Percentiles rank a stretch among this genome's conserved stretches.
Evolutionary conservation across 2,888 invertebrate genomes (phyloP).

Genomic region (Hemithea aestivaria): DNA sequence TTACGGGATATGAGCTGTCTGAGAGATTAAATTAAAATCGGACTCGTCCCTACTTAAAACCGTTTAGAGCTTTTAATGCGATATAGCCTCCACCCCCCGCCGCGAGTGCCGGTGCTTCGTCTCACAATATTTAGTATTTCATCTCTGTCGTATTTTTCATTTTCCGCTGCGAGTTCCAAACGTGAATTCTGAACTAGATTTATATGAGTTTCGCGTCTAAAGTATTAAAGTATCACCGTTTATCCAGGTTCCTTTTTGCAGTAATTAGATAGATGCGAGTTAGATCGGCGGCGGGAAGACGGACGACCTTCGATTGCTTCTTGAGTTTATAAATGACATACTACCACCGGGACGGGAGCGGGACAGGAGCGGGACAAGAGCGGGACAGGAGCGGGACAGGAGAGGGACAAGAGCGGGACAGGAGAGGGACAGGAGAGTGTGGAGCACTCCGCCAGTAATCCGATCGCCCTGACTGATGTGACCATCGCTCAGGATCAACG

Average conservation of each 20-base stretch:
- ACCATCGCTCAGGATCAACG: conserved; percentile 27
- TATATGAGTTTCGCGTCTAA: not conserved
- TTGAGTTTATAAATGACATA: not conserved
- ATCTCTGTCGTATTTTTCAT: conserved; percentile 36
- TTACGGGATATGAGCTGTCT: conserved; percentile 24
- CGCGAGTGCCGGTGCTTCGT: conserved; percentile 7
- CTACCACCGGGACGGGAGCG: not conserved
- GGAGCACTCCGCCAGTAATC: conserved; percentile 8
- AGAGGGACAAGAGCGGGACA: not conserved
- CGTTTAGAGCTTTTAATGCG: conserved; percentile 39
- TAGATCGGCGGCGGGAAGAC: not conserved
- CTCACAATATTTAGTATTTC: conserved; percentile 37
- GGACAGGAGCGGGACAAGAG: not conserved
- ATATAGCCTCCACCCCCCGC: conserved; percentile 12
- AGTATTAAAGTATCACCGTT: too few relatives aligned
- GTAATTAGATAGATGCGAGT: conserved; percentile 2
- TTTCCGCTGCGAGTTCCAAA: conserved; percentile 28
- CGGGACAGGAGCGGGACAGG: conserved; percentile 1
- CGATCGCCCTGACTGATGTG: conserved; percentile 25
- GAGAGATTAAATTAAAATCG: conserved; percentile 39
- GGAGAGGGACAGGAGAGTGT: not conserved
- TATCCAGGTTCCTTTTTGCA: too few relatives aligned
- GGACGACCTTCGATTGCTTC: conserved; percentile 5
- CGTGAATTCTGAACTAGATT: conserved; percentile 22
- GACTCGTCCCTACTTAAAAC: conserved; percentile 36